Conservation (phyloP, 2,113 vertebrate species). For the Hirundichthys speculiger region DNA sequence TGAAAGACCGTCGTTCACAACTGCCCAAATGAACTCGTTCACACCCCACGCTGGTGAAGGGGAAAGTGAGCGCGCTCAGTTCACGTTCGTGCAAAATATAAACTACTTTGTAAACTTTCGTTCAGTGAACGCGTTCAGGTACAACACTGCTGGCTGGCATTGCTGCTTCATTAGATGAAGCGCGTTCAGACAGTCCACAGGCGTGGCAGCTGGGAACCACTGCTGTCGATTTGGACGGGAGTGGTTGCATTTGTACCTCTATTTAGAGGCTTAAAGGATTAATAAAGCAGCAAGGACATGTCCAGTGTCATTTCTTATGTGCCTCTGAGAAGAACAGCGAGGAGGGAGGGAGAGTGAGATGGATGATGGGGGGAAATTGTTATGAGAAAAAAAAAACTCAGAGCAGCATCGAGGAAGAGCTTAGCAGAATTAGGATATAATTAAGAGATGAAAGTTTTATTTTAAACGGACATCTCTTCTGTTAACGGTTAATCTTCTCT, state of each 20-base stretch:
- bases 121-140: too few species aligned
- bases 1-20: too few species aligned
- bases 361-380: conserved; percentile 52
- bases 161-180: conserved; percentile 16
- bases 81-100: too few species aligned
- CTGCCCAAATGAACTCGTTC: too few species aligned
- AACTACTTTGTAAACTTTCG: too few species aligned
- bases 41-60: too few species aligned
- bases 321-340: conserved; percentile 55
- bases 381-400: conserved; percentile 35
- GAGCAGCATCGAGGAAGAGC: conserved; percentile 16
- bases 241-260: conserved; percentile 60
- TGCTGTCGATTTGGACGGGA: conserved; percentile 68
- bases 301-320: conserved; percentile 69
- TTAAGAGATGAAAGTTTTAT: conserved; percentile 58
- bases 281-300: conserved; percentile 70
- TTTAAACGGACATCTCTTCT: conserved; percentile 34
- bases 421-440: conserved; percentile 56
- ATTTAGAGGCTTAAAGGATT: conserved; percentile 74
- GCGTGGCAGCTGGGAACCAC: conserved; percentile 57
- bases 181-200: conserved; percentile 52
- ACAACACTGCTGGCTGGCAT: too few species aligned
- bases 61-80: too few species aligned
- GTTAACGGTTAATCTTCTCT: conserved; percentile 36
- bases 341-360: conserved; percentile 46